These are phyloP conservation scores for Eucera pruinosa DNA, from an alignment of 2,888 invertebrate species.

Conservation along the genomic window DNA sequence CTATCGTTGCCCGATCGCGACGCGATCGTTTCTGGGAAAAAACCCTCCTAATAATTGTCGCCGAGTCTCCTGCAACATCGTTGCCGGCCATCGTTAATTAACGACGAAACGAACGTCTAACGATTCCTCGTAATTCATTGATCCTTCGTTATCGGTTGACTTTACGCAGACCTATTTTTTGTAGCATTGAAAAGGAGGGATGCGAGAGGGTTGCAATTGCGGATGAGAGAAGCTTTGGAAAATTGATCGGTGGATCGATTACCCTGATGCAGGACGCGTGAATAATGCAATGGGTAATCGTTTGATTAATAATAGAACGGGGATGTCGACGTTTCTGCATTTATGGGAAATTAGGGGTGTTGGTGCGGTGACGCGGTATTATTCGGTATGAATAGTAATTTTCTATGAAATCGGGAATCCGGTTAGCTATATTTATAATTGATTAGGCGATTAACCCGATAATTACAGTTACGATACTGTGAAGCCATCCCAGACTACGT, in stretches of 20 bases:
- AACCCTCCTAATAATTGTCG: slow-evolving; percentile 38
- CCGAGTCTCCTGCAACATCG: neutral
- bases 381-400: slow-evolving; percentile 30
- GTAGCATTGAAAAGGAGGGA: too few species aligned
- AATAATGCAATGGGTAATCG: slow-evolving; percentile 45
- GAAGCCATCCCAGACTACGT: too few species aligned
- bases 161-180: too few species aligned
- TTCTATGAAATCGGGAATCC: slow-evolving; percentile 37
- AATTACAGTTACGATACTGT: neutral
- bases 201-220: neutral
- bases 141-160: too few species aligned
- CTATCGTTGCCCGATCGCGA: slow-evolving; percentile 10
- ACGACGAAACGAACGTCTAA: slow-evolving; percentile 10
- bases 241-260: slow-evolving; percentile 14
- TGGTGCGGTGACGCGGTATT: slow-evolving; percentile 22
- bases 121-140: neutral
- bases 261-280: slow-evolving; percentile 17
- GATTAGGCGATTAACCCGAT: slow-evolving; percentile 42
- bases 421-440: slow-evolving; percentile 36
- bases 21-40: slow-evolving; percentile 19
- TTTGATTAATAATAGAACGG: slow-evolving; percentile 40
- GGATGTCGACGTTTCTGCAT: slow-evolving; percentile 18
- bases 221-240: neutral
- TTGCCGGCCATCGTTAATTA: slow-evolving; percentile 31
- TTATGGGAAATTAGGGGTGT: slow-evolving; percentile 35